Evolutionary conservation across 2,113 vertebrate genomes (phyloP).

Genomic region (Cyanoliseus patagonus): DNA sequence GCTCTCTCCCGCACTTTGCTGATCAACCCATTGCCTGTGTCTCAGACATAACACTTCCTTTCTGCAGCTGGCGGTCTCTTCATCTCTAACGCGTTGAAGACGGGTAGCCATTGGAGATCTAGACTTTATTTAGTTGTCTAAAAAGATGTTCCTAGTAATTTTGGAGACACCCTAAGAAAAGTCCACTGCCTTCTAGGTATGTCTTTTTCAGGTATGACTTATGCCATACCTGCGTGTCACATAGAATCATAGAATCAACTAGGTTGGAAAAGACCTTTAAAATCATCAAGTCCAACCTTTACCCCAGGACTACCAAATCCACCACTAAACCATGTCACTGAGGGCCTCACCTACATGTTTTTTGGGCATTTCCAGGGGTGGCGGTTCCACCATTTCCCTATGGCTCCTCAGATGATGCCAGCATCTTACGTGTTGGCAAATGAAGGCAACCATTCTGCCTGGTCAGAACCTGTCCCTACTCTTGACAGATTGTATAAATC

Average conservation of each 20-base stretch:
- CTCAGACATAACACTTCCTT: background rate
- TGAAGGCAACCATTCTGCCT: background rate
- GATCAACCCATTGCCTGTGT: rapidly evolving
- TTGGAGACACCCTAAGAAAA: background rate
- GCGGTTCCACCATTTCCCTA: background rate
- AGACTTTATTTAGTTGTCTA: background rate
- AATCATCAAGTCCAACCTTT: background rate
- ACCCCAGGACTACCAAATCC: background rate
- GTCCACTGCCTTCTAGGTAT: background rate
- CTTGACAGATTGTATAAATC: background rate
- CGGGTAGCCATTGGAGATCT: background rate
- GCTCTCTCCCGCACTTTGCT: background rate
- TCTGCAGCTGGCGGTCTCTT: background rate
- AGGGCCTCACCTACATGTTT: background rate
- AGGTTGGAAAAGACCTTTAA: background rate
- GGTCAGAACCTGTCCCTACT: background rate
- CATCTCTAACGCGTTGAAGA: rapidly evolving
- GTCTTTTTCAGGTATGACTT: background rate
- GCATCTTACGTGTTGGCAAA: background rate
- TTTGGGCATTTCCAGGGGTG: background rate
- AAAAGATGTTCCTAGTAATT: background rate
- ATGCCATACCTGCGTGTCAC: background rate
- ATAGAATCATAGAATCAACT: background rate
- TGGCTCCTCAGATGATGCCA: background rate
- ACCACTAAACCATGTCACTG: background rate